Conservation (phyloP, 2,797 vertebrate species). For the Ataeniobius toweri region DNA sequence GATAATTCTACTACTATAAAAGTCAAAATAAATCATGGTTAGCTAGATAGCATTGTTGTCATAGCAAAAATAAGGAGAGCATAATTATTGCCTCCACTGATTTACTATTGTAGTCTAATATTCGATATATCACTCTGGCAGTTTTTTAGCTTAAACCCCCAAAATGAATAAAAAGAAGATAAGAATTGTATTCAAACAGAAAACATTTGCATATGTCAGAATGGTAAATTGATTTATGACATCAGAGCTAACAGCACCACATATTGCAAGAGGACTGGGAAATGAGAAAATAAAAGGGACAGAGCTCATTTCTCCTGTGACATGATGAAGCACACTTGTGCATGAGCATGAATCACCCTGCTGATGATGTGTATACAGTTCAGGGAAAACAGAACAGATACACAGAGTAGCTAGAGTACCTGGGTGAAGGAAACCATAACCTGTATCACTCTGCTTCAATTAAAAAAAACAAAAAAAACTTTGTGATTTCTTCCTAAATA, state of each 20-base stretch:
- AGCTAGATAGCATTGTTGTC: not conserved
- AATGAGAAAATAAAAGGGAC: constrained; percentile 28
- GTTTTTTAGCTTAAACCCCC: not conserved
- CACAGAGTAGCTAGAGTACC: not conserved
- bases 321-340: constrained; percentile 31
- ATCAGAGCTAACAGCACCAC: constrained; percentile 6
- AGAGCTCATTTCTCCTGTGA: constrained; percentile 33
- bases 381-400: constrained; percentile 27
- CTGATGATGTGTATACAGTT: constrained; percentile 30
- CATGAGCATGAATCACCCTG: constrained; percentile 36
- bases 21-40: not conserved
- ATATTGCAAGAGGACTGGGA: constrained; percentile 19
- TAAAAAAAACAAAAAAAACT: constrained; percentile 17
- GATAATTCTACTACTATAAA: not conserved
- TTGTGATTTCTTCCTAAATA: constrained; percentile 57
- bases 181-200: not conserved
- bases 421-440: constrained; percentile 17
- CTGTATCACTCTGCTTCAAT: constrained; percentile 23
- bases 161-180: not conserved
- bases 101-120: not conserved
- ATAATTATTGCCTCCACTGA: not conserved
- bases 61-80: not conserved
- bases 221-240: constrained; percentile 5
- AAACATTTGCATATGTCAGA: not conserved
- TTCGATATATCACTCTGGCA: not conserved